These are phyloP conservation scores for Paraplagusia blochii DNA, from an alignment of 2,113 vertebrate genomes.

Conservation along the genomic window DNA sequence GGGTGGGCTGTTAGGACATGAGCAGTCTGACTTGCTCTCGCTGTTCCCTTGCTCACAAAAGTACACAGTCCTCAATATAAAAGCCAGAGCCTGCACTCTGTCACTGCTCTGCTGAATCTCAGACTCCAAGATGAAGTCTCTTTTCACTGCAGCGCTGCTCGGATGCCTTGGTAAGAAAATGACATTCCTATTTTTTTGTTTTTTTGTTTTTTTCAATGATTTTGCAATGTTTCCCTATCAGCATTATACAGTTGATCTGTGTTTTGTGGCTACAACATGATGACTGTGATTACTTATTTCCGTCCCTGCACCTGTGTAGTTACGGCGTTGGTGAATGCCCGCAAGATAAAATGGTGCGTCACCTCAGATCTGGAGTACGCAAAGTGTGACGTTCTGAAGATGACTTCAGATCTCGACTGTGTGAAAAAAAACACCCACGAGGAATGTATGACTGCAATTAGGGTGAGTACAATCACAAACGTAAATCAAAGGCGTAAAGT, in stretches of 20 bases:
- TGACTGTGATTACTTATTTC: no score
- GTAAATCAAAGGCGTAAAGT: no score
- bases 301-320: neutral
- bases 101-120: constrained; percentile 35
- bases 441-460: constrained; percentile 66
- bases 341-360: constrained; percentile 68
- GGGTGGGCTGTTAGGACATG: no score
- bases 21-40: neutral
- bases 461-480: constrained; percentile 44
- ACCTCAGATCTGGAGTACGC: constrained; percentile 46
- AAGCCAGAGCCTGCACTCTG: constrained; percentile 12
- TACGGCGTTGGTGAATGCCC: constrained; percentile 37
- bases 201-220: neutral
- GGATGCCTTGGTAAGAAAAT: constrained; percentile 69
- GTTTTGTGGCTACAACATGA: neutral
- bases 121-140: constrained; percentile 65
- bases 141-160: constrained; percentile 54
- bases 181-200: neutral
- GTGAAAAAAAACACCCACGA: constrained; percentile 4
- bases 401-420: constrained; percentile 36
- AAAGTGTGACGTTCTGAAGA: constrained; percentile 52
- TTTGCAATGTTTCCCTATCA: no score
- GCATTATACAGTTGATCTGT: no score
- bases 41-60: neutral
- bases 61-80: constrained; percentile 55